Percentiles rank a stretch among this genome's conserved stretches.
phyloP scores from a whole-genome alignment of 2,113 vertebrate species.

The Tympanuchus pallidicinctus region DNA sequence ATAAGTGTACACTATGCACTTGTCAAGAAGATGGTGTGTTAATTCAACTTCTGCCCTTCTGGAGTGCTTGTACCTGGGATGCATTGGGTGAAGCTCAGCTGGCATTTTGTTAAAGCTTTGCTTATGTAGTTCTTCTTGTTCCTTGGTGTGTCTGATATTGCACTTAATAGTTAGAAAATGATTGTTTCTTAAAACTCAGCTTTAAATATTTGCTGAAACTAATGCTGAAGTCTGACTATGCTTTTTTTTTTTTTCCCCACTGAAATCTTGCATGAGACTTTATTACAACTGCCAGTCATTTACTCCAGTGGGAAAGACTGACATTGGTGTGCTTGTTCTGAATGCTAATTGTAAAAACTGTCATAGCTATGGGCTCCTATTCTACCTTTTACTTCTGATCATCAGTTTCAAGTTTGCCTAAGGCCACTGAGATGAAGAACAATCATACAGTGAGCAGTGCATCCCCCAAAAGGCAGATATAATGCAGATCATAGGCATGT shows the following conservation, averaged over 20 bases:
- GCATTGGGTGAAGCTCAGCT: background rate
- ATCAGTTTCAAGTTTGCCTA: slow-evolving; percentile 27
- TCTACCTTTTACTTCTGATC: slow-evolving; percentile 3
- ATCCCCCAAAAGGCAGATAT: background rate
- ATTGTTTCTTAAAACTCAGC: background rate
- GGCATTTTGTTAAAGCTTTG: background rate
- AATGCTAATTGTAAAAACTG: background rate
- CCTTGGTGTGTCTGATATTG: background rate
- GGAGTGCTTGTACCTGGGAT: background rate
- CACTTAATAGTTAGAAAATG: background rate
- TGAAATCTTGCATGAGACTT: background rate
- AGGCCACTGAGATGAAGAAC: background rate
- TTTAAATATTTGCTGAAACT: background rate
- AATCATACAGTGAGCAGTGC: background rate
- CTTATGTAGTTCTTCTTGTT: background rate
- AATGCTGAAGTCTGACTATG: background rate
- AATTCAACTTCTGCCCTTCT: background rate
- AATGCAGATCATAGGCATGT: background rate
- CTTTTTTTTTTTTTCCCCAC: background rate
- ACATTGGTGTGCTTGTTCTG: background rate
- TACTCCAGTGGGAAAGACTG: background rate
- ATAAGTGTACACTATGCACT: accelerated
- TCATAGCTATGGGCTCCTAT: background rate
- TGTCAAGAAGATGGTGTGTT: accelerated
- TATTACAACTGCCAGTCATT: background rate